phyloP scores from a whole-genome alignment of 2,888 invertebrate genomes.

The Heliconius cydno region DNA sequence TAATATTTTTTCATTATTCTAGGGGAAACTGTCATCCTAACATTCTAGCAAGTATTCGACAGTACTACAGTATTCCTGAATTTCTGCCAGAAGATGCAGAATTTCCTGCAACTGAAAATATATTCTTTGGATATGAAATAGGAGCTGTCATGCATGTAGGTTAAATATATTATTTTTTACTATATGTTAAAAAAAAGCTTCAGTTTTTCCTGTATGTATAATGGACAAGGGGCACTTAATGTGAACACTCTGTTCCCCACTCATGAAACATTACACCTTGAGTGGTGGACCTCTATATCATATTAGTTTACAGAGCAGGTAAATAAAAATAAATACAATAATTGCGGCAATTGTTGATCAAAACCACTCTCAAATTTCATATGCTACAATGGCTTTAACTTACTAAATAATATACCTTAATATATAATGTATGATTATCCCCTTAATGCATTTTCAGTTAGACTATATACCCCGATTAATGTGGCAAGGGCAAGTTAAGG shows the following conservation, averaged over 20 bases:
- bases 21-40: constrained; percentile 95
- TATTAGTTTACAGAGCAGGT: too few relatives aligned
- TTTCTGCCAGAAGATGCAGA: constrained; percentile 96
- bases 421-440: not conserved
- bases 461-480: constrained; percentile 95
- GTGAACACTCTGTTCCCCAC: too few relatives aligned
- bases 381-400: not conserved
- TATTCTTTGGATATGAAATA: constrained; percentile 95
- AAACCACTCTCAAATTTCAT: not conserved
- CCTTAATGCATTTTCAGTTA: constrained; percentile 85
- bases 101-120: constrained; percentile 93
- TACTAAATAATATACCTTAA: not conserved
- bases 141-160: constrained; percentile 95
- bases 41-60: constrained; percentile 87
- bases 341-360: not conserved
- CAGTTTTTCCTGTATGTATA: too few relatives aligned
- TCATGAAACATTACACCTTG: too few relatives aligned
- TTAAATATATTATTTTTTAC: not conserved
- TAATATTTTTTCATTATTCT: constrained; percentile 30
- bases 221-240: too few relatives aligned
- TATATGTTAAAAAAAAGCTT: not conserved
- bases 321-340: too few relatives aligned
- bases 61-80: constrained; percentile 90
- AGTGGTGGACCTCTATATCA: too few relatives aligned
- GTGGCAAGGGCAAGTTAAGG: constrained; percentile 96